Percentiles rank a stretch among this genome's conserved stretches.
These are phyloP conservation scores for Chrysoperla carnea DNA, from an alignment of 1,140 invertebrate genomes.

Conservation along the genomic window DNA sequence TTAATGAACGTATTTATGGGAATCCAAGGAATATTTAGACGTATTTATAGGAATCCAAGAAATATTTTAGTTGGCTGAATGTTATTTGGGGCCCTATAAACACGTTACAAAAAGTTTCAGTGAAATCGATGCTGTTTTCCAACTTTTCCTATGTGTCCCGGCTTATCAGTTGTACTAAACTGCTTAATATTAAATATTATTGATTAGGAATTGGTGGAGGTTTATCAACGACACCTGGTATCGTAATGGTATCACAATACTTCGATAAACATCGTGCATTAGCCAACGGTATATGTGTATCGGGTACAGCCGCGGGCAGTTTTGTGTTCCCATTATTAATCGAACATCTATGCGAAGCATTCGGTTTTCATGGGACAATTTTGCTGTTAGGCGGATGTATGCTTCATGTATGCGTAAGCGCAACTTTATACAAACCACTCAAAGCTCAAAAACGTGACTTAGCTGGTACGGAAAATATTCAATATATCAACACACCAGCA, in stretches of 20 bases:
- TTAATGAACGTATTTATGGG: too few species aligned
- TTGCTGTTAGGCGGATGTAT: slow-evolving; percentile 58
- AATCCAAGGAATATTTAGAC: too few species aligned
- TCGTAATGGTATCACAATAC: slow-evolving; percentile 61
- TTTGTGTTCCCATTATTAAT: slow-evolving; percentile 58
- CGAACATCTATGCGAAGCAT: slow-evolving; percentile 42
- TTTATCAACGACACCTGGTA: slow-evolving; percentile 57
- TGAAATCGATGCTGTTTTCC: too few species aligned
- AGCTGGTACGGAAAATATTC: neutral
- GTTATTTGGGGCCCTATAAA: too few species aligned
- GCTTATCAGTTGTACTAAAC: too few species aligned
- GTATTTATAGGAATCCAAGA: too few species aligned
- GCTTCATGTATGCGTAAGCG: slow-evolving; percentile 55
- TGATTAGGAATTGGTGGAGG: slow-evolving; percentile 52
- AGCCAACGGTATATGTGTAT: slow-evolving; percentile 62
- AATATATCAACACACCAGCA: slow-evolving; percentile 9
- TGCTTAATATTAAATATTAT: too few species aligned
- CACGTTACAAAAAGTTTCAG: too few species aligned
- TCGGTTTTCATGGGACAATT: slow-evolving; percentile 52
- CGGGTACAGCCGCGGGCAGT: slow-evolving; percentile 59
- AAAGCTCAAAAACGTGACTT: slow-evolving; percentile 11
- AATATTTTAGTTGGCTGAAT: too few species aligned
- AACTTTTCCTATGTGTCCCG: too few species aligned
- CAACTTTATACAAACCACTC: slow-evolving; percentile 45
- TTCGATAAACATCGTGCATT: slow-evolving; percentile 61